Conservation (phyloP, 2,888 invertebrate genomes). For the Drosophila anomalata region DNA sequence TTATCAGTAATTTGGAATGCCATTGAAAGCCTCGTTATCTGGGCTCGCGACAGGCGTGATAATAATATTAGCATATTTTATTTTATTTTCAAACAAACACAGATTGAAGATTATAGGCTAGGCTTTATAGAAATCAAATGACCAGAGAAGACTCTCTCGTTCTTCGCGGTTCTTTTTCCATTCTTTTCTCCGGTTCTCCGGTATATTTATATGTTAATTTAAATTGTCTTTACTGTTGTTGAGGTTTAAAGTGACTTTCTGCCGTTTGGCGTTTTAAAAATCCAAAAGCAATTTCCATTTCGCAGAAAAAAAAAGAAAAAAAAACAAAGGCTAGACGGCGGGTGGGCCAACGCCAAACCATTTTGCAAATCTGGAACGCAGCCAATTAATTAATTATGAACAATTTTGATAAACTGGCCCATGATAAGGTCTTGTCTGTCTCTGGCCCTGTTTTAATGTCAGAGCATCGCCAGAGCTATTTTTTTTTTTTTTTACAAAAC, state of each 20-base stretch:
- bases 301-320: slow-evolving; percentile 63
- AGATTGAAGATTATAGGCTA: neutral
- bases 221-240: slow-evolving; percentile 28
- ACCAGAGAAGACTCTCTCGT: slow-evolving; percentile 23
- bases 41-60: neutral
- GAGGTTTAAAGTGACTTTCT: slow-evolving; percentile 36
- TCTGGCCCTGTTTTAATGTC: slow-evolving; percentile 38
- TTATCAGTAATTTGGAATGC: neutral
- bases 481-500: slow-evolving; percentile 35
- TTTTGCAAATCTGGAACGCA: slow-evolving; percentile 82
- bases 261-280: slow-evolving; percentile 41
- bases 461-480: slow-evolving; percentile 65
- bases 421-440: no score
- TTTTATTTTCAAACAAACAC: neutral
- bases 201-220: slow-evolving; percentile 62
- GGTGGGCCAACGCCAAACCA: slow-evolving; percentile 47
- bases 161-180: neutral
- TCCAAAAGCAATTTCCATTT: slow-evolving; percentile 71
- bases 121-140: slow-evolving; percentile 58
- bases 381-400: slow-evolving; percentile 84
- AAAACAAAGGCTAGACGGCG: slow-evolving; percentile 38
- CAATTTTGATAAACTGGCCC: slow-evolving; percentile 77
- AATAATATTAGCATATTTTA: slow-evolving; percentile 1
- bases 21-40: slow-evolving; percentile 2
- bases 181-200: slow-evolving; percentile 1